A percentile compares a stretch with the other conserved stretches of the same genome.
Evolutionary conservation across 2,888 invertebrate species (phyloP).

Genomic region (Lasioglossum morio): DNA sequence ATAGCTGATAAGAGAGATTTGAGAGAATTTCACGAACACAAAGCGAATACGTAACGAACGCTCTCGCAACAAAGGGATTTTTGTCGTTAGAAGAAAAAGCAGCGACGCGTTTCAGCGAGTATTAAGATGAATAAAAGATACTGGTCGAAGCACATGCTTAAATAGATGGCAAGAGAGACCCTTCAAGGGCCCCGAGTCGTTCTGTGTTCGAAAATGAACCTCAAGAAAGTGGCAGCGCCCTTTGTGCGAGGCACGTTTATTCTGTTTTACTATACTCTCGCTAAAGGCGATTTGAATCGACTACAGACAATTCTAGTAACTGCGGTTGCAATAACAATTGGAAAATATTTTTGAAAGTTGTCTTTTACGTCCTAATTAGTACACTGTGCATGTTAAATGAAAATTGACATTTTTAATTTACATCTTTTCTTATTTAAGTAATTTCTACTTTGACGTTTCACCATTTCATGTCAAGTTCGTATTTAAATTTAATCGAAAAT

Average conservation of each 20-base stretch:
- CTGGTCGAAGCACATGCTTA: neutral
- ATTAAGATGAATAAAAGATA: constrained; percentile 44
- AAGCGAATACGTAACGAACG: constrained; percentile 63
- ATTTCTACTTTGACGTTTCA: neutral
- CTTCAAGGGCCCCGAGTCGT: neutral
- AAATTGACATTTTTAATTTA: neutral
- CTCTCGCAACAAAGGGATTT: constrained; percentile 49
- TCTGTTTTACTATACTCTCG: neutral
- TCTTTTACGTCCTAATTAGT: neutral
- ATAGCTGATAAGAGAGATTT: constrained; percentile 51
- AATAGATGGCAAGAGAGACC: neutral
- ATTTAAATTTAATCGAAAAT: too few species aligned
- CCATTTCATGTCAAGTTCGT: too few species aligned
- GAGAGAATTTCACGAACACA: constrained; percentile 45
- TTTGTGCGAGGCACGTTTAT: neutral
- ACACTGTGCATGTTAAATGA: neutral
- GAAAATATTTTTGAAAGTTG: neutral
- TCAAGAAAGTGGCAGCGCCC: neutral
- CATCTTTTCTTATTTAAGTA: too few species aligned
- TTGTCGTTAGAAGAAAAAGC: constrained; percentile 31
- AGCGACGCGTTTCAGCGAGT: constrained; percentile 15
- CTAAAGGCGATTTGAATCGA: neutral
- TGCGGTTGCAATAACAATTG: neutral
- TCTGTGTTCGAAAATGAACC: neutral
- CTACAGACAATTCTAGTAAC: neutral